Evolutionary conservation across 2,888 invertebrate genomes (phyloP).

Genomic region (Phytoseiulus persimilis): DNA sequence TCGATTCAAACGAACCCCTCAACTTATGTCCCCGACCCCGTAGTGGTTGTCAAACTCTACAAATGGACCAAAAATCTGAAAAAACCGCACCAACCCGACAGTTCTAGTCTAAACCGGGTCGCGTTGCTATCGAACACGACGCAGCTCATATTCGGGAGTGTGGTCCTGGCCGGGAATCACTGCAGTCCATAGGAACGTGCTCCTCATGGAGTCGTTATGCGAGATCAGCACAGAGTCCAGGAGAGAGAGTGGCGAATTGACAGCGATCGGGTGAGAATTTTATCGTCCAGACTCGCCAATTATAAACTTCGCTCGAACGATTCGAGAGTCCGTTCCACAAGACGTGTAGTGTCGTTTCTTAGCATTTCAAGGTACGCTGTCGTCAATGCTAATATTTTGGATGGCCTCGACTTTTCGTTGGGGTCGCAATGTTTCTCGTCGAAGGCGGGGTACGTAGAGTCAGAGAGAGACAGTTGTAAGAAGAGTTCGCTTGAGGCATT

Average conservation of each 20-base stretch:
- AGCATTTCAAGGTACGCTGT: neutral
- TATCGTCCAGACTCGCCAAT: too few species aligned
- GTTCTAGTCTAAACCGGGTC: neutral
- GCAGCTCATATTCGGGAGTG: too few species aligned
- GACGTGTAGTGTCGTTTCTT: neutral
- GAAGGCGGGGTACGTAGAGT: neutral
- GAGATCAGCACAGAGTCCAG: too few species aligned
- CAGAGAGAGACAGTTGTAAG: neutral
- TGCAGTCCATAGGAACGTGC: too few species aligned
- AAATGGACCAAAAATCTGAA: neutral
- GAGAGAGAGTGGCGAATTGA: too few species aligned
- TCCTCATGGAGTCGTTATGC: too few species aligned
- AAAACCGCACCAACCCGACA: neutral
- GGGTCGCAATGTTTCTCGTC: neutral
- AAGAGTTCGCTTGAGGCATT: neutral
- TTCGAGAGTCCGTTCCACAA: neutral
- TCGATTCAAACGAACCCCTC: neutral
- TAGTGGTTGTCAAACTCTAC: neutral
- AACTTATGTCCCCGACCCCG: neutral
- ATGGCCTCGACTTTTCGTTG: neutral
- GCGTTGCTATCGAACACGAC: too few species aligned
- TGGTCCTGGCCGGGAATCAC: too few species aligned
- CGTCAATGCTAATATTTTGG: neutral
- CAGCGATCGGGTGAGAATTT: too few species aligned
- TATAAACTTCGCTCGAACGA: neutral